A percentile compares a stretch with the other conserved stretches of the same genome.
Conservation (phyloP, 2,797 vertebrate genomes). For the Helostoma temminkii region DNA sequence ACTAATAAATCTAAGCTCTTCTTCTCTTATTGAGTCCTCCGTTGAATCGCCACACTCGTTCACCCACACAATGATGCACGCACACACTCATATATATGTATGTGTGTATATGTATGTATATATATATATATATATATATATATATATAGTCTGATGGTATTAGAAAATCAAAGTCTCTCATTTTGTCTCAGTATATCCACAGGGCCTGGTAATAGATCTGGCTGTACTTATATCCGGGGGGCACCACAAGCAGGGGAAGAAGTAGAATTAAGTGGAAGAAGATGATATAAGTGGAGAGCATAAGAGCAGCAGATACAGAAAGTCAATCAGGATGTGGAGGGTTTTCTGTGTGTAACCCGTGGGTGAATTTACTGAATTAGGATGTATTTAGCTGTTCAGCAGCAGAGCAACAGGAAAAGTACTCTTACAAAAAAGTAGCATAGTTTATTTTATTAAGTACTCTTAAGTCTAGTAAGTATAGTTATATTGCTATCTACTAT, state of each 20-base stretch:
- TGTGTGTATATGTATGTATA: slow-evolving; percentile 55
- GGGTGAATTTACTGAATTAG: slow-evolving; percentile 66
- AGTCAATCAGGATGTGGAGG: slow-evolving; percentile 59
- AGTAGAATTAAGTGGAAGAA: slow-evolving; percentile 43
- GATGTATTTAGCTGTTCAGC: slow-evolving; percentile 64
- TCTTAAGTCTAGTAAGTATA: too few relatives aligned
- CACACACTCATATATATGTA: slow-evolving; percentile 38
- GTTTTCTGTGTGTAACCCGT: slow-evolving; percentile 35
- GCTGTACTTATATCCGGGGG: slow-evolving; percentile 72
- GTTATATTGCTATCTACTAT: too few relatives aligned
- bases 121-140: slow-evolving; percentile 54
- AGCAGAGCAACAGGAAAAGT: slow-evolving; percentile 56
- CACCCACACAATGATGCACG: slow-evolving; percentile 26
- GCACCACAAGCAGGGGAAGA: slow-evolving; percentile 27
- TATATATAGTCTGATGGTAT: slow-evolving; percentile 88
- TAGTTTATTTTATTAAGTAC: too few relatives aligned
- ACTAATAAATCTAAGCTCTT: slow-evolving; percentile 87
- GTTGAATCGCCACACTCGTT: slow-evolving; percentile 83
- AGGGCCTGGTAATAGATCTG: slow-evolving; percentile 85
- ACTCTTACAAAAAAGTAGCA: too few relatives aligned
- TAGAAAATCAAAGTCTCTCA: slow-evolving; percentile 97
- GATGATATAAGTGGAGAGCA: slow-evolving; percentile 50
- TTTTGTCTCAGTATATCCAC: slow-evolving; percentile 82
- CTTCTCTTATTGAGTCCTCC: slow-evolving; percentile 95
- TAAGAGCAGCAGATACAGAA: slow-evolving; percentile 53